Conservation (phyloP, 2,113 vertebrate genomes). For the Dendrocopos noguchii region DNA sequence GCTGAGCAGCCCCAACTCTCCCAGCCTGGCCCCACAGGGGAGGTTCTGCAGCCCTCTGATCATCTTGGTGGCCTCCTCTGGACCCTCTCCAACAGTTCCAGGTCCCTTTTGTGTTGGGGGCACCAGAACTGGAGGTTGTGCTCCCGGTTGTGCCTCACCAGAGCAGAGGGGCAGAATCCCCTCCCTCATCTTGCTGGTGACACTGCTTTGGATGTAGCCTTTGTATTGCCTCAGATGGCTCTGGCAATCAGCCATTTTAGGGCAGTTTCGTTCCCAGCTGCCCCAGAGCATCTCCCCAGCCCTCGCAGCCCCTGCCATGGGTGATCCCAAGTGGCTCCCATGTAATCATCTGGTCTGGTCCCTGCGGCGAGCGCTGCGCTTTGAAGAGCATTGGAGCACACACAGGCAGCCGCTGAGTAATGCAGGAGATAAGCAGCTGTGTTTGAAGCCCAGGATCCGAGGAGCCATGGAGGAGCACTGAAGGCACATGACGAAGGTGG, state of each 20-base stretch:
- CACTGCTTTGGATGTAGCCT: no score
- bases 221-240: not conserved
- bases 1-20: no score
- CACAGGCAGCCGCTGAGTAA: conserved; percentile 40
- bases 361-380: not conserved
- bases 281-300: not conserved
- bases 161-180: no score
- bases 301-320: not conserved
- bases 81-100: no score
- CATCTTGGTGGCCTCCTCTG: no score
- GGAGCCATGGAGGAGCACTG: conserved; percentile 1
- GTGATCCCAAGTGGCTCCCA: conserved; percentile 2
- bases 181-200: no score
- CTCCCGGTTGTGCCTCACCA: no score
- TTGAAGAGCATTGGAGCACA: conserved; percentile 53
- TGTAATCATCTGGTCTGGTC: conserved; percentile 62
- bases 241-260: not conserved
- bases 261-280: not conserved
- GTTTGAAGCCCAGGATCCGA: conserved; percentile 62
- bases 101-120: no score
- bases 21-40: no score
- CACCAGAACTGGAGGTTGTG: no score
- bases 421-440: conserved; percentile 56
- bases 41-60: no score
- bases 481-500: conserved; percentile 10